These are phyloP conservation scores for Fistularia commersonii DNA, from an alignment of 2,797 vertebrate species.

Conservation along the genomic window DNA sequence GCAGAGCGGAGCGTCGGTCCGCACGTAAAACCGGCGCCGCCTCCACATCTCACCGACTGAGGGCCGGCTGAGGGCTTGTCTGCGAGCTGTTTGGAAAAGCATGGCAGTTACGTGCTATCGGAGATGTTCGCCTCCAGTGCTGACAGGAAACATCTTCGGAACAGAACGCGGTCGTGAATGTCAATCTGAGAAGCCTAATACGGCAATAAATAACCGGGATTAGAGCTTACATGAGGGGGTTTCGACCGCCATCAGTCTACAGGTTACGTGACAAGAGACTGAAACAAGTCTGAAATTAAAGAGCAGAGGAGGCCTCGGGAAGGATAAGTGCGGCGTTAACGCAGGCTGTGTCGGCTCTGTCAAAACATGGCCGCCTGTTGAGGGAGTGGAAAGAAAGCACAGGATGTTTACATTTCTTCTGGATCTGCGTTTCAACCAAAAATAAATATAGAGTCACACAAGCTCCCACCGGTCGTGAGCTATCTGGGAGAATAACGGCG, in stretches of 20 bases:
- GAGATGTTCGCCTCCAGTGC: no score
- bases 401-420: conserved; percentile 55
- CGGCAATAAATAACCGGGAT: conserved; percentile 32
- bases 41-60: conserved; percentile 9
- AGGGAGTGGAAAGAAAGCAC: conserved; percentile 51
- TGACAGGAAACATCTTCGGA: conserved; percentile 11
- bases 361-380: conserved; percentile 36
- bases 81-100: no score
- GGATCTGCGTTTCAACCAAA: conserved; percentile 24
- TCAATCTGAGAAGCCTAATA: conserved; percentile 35
- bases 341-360: conserved; percentile 31
- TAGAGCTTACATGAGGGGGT: conserved; percentile 17
- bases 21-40: conserved; percentile 27
- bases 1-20: conserved; percentile 35
- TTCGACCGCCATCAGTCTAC: conserved; percentile 27
- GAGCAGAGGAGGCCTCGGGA: no score
- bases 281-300: conserved; percentile 18
- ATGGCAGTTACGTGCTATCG: no score
- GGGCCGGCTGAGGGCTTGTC: no score
- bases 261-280: conserved; percentile 38
- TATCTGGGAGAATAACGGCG: conserved; percentile 9
- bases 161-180: conserved; percentile 25
- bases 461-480: conserved; percentile 11
- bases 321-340: conserved; percentile 26
- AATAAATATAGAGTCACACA: conserved; percentile 25